Conservation (phyloP, 2,888 invertebrate species). For the Galerucella pusilla region DNA sequence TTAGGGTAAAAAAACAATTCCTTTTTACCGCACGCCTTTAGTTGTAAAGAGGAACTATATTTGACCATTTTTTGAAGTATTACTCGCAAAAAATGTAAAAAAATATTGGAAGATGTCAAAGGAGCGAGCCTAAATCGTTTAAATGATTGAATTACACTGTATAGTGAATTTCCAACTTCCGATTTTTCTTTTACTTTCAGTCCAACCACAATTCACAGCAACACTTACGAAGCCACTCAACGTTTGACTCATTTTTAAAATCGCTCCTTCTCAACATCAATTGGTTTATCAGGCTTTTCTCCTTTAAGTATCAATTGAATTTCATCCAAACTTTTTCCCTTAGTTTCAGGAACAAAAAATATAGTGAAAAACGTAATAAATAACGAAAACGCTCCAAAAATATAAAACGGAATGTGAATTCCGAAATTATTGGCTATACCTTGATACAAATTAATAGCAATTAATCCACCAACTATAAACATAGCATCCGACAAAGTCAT, state of each 20-base stretch:
- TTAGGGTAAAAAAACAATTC: too few species aligned
- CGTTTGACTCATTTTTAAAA: background rate
- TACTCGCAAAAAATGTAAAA: too few species aligned
- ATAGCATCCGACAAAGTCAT: conserved; percentile 61
- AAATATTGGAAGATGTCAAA: too few species aligned
- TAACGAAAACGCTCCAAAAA: conserved; percentile 53
- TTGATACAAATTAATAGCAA: conserved; percentile 59
- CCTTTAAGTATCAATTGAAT: conserved; percentile 66
- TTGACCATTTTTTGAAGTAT: too few species aligned
- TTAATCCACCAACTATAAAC: conserved; percentile 58
- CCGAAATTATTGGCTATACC: conserved; percentile 53
- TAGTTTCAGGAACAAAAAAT: conserved; percentile 73
- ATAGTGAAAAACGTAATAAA: conserved; percentile 45
- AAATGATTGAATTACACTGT: too few species aligned
- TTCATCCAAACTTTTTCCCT: conserved; percentile 74
- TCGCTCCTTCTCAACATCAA: background rate
- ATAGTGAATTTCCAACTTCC: too few species aligned
- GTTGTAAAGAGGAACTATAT: too few species aligned
- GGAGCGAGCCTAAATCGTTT: too few species aligned
- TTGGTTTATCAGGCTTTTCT: conserved; percentile 13
- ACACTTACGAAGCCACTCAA: too few species aligned
- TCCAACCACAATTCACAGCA: too few species aligned
- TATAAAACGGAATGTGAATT: conserved; percentile 59
- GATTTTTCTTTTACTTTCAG: too few species aligned
- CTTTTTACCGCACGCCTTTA: too few species aligned